phyloP scores from a whole-genome alignment of 2,888 invertebrate genomes.

The Lochmaea crataegi region DNA sequence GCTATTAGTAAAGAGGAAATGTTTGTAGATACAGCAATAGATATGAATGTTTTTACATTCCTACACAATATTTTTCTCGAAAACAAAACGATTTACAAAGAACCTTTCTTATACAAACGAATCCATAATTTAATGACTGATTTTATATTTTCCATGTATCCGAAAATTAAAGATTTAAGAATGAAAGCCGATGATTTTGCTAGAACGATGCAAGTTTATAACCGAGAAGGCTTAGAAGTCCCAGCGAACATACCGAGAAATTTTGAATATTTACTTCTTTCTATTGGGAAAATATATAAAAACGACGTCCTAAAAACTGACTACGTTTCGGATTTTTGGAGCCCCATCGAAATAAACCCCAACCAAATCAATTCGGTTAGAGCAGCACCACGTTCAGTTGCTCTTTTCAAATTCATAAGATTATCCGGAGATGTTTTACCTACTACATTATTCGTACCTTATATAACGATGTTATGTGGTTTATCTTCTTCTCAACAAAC shows the following conservation, averaged over 20 bases:
- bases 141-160: slow-evolving; percentile 92
- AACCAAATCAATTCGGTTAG: slow-evolving; percentile 62
- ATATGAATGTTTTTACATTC: slow-evolving; percentile 83
- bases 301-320: slow-evolving; percentile 77
- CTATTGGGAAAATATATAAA: slow-evolving; percentile 82
- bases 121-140: slow-evolving; percentile 89
- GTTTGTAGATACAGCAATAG: slow-evolving; percentile 82
- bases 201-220: slow-evolving; percentile 75
- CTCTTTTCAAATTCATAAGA: slow-evolving; percentile 91
- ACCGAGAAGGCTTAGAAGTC: slow-evolving; percentile 69
- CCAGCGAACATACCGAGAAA: slow-evolving; percentile 81
- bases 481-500: slow-evolving; percentile 81
- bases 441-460: slow-evolving; percentile 85
- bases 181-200: slow-evolving; percentile 91
- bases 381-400: slow-evolving; percentile 75
- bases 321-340: slow-evolving; percentile 87
- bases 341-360: slow-evolving; percentile 67
- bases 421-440: slow-evolving; percentile 85
- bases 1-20: slow-evolving; percentile 83
- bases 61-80: slow-evolving; percentile 79
- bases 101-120: slow-evolving; percentile 85
- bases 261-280: slow-evolving; percentile 85
- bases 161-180: slow-evolving; percentile 86
- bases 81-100: slow-evolving; percentile 75
- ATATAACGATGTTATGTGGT: slow-evolving; percentile 87